These are phyloP conservation scores for Astropecten irregularis DNA, from an alignment of 53 echinoderm and acorn worm species.

Conservation along the genomic window DNA sequence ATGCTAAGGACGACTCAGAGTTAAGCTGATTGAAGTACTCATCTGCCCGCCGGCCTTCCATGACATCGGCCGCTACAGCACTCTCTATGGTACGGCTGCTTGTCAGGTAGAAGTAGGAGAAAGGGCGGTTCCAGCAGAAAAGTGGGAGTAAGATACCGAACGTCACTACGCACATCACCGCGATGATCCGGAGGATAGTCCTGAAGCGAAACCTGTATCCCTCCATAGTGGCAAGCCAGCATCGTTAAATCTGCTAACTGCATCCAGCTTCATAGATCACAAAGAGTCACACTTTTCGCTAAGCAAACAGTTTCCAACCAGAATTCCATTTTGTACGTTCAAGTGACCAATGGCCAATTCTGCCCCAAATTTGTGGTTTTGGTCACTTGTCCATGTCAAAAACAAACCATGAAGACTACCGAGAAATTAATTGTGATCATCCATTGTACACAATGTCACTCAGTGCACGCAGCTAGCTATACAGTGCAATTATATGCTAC, in stretches of 20 bases:
- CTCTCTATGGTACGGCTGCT: conserved; percentile 17
- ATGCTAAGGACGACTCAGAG: background rate
- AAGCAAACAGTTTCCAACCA: no score
- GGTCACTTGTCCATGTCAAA: no score
- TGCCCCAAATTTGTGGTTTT: no score
- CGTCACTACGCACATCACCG: conserved; percentile 17
- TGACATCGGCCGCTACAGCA: conserved; percentile 11
- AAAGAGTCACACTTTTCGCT: no score
- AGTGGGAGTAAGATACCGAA: conserved; percentile 48
- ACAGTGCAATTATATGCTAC: no score
- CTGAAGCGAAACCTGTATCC: background rate
- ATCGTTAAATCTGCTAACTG: background rate
- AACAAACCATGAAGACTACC: no score
- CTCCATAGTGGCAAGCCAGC: background rate
- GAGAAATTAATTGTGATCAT: no score
- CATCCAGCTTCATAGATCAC: no score
- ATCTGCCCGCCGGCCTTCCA: conserved; percentile 20
- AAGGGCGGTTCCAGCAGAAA: conserved; percentile 41
- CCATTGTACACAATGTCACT: no score
- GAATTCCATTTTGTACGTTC: no score
- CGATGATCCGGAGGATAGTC: background rate
- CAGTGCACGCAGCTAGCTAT: no score
- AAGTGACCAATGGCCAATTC: no score
- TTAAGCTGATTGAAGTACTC: conserved; percentile 24
- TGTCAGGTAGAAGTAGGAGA: conserved; percentile 47